Base-by-base conservation (phyloP, 2,888 invertebrate genomes). In the Osedax fenrisi region DNA sequence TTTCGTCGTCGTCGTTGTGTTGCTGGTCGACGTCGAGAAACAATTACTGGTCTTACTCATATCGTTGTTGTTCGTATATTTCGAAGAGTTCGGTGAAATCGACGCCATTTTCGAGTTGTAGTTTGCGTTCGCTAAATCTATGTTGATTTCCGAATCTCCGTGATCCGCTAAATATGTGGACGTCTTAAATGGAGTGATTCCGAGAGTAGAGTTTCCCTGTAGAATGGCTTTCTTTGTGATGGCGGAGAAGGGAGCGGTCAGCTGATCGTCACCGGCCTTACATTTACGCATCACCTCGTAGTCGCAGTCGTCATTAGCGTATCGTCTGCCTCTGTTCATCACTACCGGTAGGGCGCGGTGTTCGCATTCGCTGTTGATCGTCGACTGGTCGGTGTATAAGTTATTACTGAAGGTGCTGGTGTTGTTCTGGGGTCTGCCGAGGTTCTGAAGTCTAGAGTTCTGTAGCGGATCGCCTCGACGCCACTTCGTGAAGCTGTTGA, bases 401-500 rank as follows among this genome's bases (percentile, higher is more conserved):
- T 17, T 41, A 41, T 5, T 41, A 41, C 41, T 41, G 41, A 10
- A 41, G 5, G 10, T 17, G 41, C 41, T 41, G 41, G 41, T 41
- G 41, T 41, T 41, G 41, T 5, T 41, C 10, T 64, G 64, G 5
- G 23, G 10, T 10, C 41, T 5, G 17, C 21, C 64, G 5, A 10
- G 64, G 21, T 64, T n/a, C 10, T 5, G 10, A 23, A 64, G 5
- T 22, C 21, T 21, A 10, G 5, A 5, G 10, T n/a, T 64, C n/a
- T n/a, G n/a, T n/a, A n/a, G n/a, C 21, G 10, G 10, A 64, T 23
- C 21, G 64, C 21, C 76, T 17, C 70, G 62, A 3, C 82, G 79
- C 80, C 82, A 81, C 69, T 82, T 81, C 1, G 82, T 79, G 61
- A 83, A 79, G 71, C 82, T 81, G 68, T 80, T 79, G 24, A 81